Conservation (phyloP, 2,888 invertebrate species). For the Lasioglossum zephyrum region DNA sequence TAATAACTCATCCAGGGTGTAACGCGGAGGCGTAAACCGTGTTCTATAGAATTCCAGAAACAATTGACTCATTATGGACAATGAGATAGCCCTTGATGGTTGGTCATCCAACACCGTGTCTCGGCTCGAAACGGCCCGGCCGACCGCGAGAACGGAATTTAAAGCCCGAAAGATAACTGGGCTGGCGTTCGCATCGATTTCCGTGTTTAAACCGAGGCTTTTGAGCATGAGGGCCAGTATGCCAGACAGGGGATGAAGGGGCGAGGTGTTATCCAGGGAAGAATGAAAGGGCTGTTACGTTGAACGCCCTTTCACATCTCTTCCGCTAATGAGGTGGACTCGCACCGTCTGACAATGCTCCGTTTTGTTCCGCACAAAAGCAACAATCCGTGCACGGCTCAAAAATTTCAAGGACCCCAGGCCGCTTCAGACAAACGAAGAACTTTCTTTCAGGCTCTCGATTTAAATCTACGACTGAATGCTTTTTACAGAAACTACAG, state of each 20-base stretch:
- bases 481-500: neutral
- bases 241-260: slow-evolving; percentile 42
- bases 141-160: neutral
- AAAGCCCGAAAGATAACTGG: neutral
- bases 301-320: slow-evolving; percentile 23
- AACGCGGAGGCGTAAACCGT: neutral
- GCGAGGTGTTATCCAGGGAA: slow-evolving; percentile 13
- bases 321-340: slow-evolving; percentile 38
- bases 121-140: neutral
- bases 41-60: neutral
- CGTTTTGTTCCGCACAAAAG: neutral
- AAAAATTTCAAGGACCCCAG: neutral
- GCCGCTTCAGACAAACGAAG: slow-evolving; percentile 3
- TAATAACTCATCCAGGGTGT: neutral
- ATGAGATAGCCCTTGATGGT: neutral
- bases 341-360: neutral
- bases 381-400: neutral
- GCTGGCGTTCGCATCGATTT: slow-evolving; percentile 40
- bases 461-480: neutral
- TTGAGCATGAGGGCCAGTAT: slow-evolving; percentile 50
- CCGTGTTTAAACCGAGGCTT: slow-evolving; percentile 38
- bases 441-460: neutral
- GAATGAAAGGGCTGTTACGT: slow-evolving; percentile 23
- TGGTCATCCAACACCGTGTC: neutral
- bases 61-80: neutral